A percentile compares a stretch with the other conserved stretches of the same genome.
phyloP scores from a whole-genome alignment of 2,113 vertebrate species.

The Ceyx melanurus region DNA sequence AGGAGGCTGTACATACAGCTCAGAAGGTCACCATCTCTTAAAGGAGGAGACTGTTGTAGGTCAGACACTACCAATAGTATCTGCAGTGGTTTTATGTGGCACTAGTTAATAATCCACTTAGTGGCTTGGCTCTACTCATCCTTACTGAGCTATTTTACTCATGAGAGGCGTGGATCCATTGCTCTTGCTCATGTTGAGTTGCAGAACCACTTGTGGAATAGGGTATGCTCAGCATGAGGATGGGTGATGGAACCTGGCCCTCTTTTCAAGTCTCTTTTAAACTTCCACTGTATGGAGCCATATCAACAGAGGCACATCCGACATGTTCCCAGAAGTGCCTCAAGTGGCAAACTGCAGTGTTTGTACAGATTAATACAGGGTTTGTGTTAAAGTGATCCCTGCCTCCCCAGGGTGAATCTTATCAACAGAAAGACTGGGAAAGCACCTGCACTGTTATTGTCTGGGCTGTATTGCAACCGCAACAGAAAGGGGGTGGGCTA shows the following conservation, averaged over 20 bases:
- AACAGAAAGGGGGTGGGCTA: neutral
- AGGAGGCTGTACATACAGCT: neutral
- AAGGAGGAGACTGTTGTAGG: neutral
- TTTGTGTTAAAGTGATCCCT: neutral
- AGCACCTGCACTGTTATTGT: neutral
- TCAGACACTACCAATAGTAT: neutral
- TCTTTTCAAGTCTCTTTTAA: neutral
- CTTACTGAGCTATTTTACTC: neutral
- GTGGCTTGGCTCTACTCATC: neutral
- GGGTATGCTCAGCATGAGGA: constrained; percentile 54
- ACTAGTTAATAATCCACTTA: neutral
- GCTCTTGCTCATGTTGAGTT: constrained; percentile 1
- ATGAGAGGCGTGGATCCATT: neutral
- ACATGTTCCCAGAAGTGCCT: neutral
- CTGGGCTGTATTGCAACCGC: neutral
- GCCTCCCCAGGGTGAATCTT: neutral
- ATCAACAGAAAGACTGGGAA: neutral
- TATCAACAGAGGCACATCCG: neutral
- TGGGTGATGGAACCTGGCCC: constrained; percentile 22
- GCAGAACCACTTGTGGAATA: constrained; percentile 52
- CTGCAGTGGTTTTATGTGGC: neutral
- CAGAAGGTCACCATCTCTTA: neutral
- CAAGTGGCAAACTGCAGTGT: neutral
- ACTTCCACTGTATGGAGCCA: neutral
- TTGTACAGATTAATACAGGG: neutral